Evolutionary conservation across 2,113 vertebrate genomes (phyloP), one percentile per base, ranked within the genome.

Genomic region (Cnemophilus loriae): DNA sequence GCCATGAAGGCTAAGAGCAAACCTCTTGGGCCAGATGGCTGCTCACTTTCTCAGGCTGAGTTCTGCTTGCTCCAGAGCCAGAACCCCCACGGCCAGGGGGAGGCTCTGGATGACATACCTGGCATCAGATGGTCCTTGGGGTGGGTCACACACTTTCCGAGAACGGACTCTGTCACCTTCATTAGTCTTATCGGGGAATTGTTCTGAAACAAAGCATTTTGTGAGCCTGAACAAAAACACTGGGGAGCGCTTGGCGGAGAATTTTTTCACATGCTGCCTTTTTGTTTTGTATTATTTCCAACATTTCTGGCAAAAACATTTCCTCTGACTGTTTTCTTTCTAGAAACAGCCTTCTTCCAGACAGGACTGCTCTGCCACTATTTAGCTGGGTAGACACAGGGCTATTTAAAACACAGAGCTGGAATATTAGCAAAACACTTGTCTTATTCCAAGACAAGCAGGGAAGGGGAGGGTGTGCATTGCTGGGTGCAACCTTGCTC

Each of bases 301-400:
- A 22, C 23, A 4, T 93, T 95, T 91, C 90, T 96, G 95, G 90
- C 92, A 90, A 94, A 97, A 95, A 96, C 90, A 96, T 96, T 96
- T 96, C 95, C 93, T 95, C 92, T 84, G 88, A 90, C 88, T 96
- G 76, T 94, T 97, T 93, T 89, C 93, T 88, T 93, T 89, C 90
- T 93, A 92, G 82, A 96, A 95, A 83, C 88, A 96, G 73, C 92
- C 83, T 90, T 90, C 94, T 94, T 92, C 61, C 80, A 97, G 95
- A 95, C 91, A 87, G 84, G 71, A 71, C 87, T 86, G 80, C 88
- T 97, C 82, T 94, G 83, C 84, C 93, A 79, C 84, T 92, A 35
- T 93, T 96, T 71, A 95, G 78, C 84, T 42, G 69, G 91, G 93
- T 82, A 95, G 92, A 95, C 92, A 68, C 9, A 21, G 53, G 79